Conservation (phyloP, 2,113 vertebrate genomes). For the Halcyon malimbica region DNA sequence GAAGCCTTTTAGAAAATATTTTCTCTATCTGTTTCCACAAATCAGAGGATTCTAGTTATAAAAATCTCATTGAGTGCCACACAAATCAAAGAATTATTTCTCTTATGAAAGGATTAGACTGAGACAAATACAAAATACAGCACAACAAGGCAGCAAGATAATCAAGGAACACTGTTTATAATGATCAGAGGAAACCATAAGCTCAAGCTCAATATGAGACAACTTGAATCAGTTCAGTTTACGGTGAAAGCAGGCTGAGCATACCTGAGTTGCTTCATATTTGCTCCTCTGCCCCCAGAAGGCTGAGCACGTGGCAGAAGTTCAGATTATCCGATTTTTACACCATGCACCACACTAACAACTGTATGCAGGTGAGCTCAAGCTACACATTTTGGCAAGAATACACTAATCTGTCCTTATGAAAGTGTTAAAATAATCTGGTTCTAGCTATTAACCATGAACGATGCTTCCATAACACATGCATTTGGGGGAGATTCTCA, state of each 20-base stretch:
- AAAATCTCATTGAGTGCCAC: background rate
- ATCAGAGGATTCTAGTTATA: background rate
- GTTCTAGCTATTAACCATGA: background rate
- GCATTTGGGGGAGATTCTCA: background rate
- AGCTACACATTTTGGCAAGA: background rate
- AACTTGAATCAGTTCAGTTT: background rate
- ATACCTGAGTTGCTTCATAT: background rate
- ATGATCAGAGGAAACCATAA: background rate
- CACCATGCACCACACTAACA: background rate
- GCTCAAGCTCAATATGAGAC: background rate
- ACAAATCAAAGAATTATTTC: background rate
- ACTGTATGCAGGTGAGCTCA: background rate
- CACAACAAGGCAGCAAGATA: background rate
- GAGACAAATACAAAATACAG: background rate
- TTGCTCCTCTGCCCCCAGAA: background rate
- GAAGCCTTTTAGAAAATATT: conserved; percentile 10
- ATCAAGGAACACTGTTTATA: background rate
- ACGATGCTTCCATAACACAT: background rate
- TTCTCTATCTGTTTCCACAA: conserved; percentile 1
- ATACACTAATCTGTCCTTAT: background rate
- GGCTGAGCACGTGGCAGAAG: background rate
- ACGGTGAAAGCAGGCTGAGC: background rate
- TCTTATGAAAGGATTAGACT: background rate
- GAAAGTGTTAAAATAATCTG: background rate
- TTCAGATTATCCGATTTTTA: background rate